Conservation (phyloP, 2,797 vertebrate genomes). For the Rhabdophis nuchalis region DNA sequence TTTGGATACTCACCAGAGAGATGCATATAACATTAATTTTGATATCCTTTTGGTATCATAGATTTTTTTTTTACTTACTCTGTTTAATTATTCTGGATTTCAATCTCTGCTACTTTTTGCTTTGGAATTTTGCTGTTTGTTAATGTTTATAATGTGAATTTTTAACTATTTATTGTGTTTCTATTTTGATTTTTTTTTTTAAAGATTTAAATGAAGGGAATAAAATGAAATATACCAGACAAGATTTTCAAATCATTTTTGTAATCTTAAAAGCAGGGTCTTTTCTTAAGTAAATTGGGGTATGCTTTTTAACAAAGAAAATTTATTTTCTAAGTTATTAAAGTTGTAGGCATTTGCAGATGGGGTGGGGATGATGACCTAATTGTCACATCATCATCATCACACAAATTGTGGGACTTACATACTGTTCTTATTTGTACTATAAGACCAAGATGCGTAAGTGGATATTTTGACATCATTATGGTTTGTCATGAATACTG, state of each 20-base stretch:
- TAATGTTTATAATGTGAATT: neutral
- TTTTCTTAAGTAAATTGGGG: neutral
- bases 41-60: neutral
- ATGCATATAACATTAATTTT: neutral
- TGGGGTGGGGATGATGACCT: neutral
- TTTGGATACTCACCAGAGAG: neutral
- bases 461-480: neutral
- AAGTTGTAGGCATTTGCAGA: neutral
- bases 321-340: neutral
- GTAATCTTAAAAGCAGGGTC: neutral
- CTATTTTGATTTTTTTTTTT: neutral
- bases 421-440: neutral
- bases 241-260: neutral
- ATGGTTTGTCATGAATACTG: neutral
- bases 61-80: neutral
- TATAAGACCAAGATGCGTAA: neutral
- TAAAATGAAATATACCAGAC: neutral
- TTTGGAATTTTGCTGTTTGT: neutral
- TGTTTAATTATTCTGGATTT: neutral
- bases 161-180: neutral
- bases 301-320: neutral
- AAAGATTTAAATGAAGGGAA: neutral
- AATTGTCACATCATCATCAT: neutral
- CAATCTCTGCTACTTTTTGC: neutral
- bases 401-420: neutral